A percentile compares a stretch with the other conserved stretches of the same genome.
phyloP scores from a whole-genome alignment of 2,888 invertebrate genomes.

The Synanthedon andrenaeformis region DNA sequence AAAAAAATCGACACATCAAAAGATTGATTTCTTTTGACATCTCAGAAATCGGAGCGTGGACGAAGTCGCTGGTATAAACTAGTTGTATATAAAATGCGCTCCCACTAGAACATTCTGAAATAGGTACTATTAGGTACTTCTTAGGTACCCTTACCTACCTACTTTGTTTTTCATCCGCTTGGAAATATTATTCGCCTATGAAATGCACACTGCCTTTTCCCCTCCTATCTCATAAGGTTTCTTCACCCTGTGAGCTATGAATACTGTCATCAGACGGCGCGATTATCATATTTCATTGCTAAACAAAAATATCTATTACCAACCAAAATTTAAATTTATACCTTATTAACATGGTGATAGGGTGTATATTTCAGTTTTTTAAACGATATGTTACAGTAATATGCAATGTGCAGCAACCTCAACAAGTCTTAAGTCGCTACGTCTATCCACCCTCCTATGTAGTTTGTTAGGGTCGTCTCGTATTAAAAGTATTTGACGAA shows the following conservation, averaged over 20 bases:
- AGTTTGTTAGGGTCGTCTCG: slow-evolving; percentile 46
- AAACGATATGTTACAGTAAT: slow-evolving; percentile 17
- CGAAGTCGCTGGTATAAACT: too few relatives aligned
- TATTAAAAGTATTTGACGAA: slow-evolving; percentile 50
- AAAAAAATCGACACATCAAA: too few relatives aligned
- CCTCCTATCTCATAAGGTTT: slow-evolving; percentile 29
- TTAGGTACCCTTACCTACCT: too few relatives aligned
- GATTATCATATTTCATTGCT: slow-evolving; percentile 63
- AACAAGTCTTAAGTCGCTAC: slow-evolving; percentile 46
- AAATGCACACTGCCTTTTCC: slow-evolving; percentile 44
- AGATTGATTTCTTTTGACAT: too few relatives aligned
- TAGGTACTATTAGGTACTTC: too few relatives aligned
- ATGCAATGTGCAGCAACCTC: slow-evolving; percentile 40
- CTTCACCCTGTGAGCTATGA: slow-evolving; percentile 51
- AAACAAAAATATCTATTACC: slow-evolving; percentile 3
- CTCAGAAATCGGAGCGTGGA: too few relatives aligned
- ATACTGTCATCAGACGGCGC: slow-evolving; percentile 57
- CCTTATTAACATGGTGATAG: slow-evolving; percentile 6
- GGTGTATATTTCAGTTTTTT: slow-evolving; percentile 5
- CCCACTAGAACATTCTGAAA: too few relatives aligned
- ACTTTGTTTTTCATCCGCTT: too few relatives aligned
- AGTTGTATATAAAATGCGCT: too few relatives aligned
- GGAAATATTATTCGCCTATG: not conserved
- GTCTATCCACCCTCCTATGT: slow-evolving; percentile 32
- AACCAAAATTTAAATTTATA: slow-evolving; percentile 2